phyloP scores from a whole-genome alignment of 2,113 vertebrate genomes.

The Chroicocephalus ridibundus region DNA sequence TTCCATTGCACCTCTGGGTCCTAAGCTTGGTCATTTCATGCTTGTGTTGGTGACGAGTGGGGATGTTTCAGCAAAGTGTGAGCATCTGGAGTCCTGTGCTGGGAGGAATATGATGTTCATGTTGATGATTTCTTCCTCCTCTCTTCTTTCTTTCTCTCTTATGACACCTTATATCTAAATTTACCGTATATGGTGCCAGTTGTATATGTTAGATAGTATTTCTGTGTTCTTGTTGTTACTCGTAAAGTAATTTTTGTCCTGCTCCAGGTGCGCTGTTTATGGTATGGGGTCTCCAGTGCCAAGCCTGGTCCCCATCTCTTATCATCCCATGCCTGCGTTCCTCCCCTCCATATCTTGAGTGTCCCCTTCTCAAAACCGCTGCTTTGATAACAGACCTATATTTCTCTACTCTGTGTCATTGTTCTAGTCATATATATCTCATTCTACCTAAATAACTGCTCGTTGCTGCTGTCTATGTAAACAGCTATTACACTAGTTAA shows the following conservation, averaged over 20 bases:
- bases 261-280: background rate
- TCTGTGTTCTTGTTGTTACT: background rate
- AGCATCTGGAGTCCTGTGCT: background rate
- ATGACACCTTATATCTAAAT: background rate
- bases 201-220: background rate
- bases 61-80: background rate
- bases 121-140: background rate
- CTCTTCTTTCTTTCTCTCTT: background rate
- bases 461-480: background rate
- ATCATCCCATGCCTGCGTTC: background rate
- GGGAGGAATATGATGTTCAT: background rate
- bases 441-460: background rate
- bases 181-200: fast-evolving
- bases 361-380: background rate
- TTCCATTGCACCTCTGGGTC: background rate
- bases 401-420: background rate
- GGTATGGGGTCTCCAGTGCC: background rate
- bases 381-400: background rate
- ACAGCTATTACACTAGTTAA: background rate
- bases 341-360: fast-evolving
- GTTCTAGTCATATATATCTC: background rate
- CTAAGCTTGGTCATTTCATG: background rate
- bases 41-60: background rate
- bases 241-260: background rate
- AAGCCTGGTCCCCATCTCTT: background rate